These are phyloP conservation scores for Zophobas atratus DNA, from an alignment of 1,140 invertebrate genomes.

Conservation along the genomic window DNA sequence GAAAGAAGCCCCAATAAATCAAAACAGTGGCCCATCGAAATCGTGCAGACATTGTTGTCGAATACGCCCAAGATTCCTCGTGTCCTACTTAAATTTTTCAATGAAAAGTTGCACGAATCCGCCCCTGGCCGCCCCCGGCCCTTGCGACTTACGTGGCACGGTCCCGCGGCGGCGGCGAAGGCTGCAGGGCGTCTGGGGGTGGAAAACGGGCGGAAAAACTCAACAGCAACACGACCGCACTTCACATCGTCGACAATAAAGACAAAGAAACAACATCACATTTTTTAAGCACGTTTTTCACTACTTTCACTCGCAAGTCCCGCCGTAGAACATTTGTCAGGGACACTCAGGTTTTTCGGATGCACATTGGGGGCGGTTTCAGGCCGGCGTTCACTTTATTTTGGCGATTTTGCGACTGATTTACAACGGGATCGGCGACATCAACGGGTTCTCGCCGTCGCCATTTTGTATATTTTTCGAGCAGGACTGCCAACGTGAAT, in stretches of 20 bases:
- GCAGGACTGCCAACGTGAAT: conserved; percentile 31
- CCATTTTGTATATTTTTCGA: conserved; percentile 46
- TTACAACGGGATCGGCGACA: conserved; percentile 15
- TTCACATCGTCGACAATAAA: conserved; percentile 57
- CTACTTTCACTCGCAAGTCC: conserved; percentile 1
- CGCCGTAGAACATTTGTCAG: conserved; percentile 1
- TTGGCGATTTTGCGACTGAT: not conserved
- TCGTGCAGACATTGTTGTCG: conserved; percentile 49
- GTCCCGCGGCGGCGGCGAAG: not conserved
- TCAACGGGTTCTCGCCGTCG: conserved; percentile 29
- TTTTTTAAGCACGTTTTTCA: conserved; percentile 53
- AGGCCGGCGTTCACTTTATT: conserved; percentile 14
- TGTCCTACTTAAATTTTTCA: conserved; percentile 53
- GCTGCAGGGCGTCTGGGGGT: not conserved
- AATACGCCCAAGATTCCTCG: conserved; percentile 54
- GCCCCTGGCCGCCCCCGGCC: not conserved
- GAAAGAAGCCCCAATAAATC: conserved; percentile 47
- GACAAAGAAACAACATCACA: conserved; percentile 60
- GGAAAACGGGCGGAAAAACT: conserved; percentile 41
- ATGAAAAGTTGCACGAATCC: conserved; percentile 22
- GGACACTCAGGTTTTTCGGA: not conserved
- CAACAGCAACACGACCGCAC: conserved; percentile 50
- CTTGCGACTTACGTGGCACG: conserved; percentile 17
- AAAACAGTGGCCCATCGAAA: conserved; percentile 45
- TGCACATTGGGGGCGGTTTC: not conserved